phyloP scores from a whole-genome alignment of 2,113 vertebrate genomes.

The Rynchops niger region DNA sequence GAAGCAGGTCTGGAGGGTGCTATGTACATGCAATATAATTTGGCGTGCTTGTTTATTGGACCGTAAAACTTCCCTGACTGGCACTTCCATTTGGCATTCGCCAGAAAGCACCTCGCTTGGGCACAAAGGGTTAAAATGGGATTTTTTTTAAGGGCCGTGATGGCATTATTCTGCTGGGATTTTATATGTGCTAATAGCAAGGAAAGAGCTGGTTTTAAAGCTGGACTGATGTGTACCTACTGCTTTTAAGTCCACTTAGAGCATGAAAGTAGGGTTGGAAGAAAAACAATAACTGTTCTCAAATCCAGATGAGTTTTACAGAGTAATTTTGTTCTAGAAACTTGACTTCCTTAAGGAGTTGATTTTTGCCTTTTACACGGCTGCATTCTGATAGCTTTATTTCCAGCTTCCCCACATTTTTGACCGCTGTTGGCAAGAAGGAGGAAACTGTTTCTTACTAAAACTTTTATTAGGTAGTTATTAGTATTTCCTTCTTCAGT shows the following conservation, averaged over 20 bases:
- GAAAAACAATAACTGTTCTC: neutral
- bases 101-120: neutral
- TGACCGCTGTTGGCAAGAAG: neutral
- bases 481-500: constrained; percentile 23
- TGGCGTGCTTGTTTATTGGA: neutral
- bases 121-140: neutral
- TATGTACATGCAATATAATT: neutral
- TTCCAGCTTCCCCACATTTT: constrained; percentile 36
- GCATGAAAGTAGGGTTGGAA: neutral
- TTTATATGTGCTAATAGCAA: neutral
- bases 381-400: constrained; percentile 35
- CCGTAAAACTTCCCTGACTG: neutral
- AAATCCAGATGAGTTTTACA: constrained; percentile 39
- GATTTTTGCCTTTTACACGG: constrained; percentile 12
- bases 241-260: neutral
- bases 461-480: constrained; percentile 39
- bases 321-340: constrained; percentile 33
- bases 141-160: neutral
- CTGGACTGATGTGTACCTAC: neutral
- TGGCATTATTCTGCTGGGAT: neutral
- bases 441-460: constrained; percentile 34
- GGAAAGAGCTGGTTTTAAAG: neutral
- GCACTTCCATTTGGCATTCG: neutral
- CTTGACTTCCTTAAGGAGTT: neutral
- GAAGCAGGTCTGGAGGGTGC: neutral